A percentile compares a stretch with the other conserved stretches of the same genome.
Evolutionary conservation across 2,113 vertebrate species (phyloP).

Genomic region (Brevimyrus niger): DNA sequence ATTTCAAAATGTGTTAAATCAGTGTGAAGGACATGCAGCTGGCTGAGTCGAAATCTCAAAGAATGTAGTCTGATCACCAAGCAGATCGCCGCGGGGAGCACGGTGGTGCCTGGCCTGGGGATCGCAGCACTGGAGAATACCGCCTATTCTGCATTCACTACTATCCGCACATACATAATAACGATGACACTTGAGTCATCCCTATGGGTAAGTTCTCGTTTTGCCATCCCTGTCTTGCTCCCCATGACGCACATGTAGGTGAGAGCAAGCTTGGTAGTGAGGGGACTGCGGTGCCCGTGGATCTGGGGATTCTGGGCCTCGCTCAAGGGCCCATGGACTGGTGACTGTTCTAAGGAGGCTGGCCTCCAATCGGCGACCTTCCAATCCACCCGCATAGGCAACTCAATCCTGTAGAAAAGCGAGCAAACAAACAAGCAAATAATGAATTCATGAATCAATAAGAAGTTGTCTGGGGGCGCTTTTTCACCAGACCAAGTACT

Average conservation of each 20-base stretch:
- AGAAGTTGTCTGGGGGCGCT: neutral
- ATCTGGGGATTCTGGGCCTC: neutral
- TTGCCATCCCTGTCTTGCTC: neutral
- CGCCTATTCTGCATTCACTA: neutral
- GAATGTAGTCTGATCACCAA: neutral
- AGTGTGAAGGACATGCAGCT: neutral
- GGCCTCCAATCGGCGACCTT: neutral
- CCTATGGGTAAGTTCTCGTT: too few relatives aligned
- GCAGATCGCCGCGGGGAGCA: neutral
- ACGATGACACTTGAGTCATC: neutral
- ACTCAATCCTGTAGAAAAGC: neutral
- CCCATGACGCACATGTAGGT: neutral
- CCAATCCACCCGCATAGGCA: neutral
- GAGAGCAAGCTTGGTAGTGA: neutral
- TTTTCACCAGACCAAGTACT: neutral
- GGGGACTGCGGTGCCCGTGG: neutral
- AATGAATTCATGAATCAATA: neutral
- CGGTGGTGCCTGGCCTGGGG: too few relatives aligned
- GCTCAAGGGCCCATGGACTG: too few relatives aligned
- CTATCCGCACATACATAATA: neutral
- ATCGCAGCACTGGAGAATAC: too few relatives aligned
- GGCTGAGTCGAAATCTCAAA: neutral
- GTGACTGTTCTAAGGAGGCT: neutral
- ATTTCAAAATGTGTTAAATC: neutral
- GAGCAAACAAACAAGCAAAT: neutral